Percentiles rank a stretch among this genome's conserved stretches.
Evolutionary conservation across 2,797 vertebrate genomes (phyloP).

Genomic region (Sebastes itinus): DNA sequence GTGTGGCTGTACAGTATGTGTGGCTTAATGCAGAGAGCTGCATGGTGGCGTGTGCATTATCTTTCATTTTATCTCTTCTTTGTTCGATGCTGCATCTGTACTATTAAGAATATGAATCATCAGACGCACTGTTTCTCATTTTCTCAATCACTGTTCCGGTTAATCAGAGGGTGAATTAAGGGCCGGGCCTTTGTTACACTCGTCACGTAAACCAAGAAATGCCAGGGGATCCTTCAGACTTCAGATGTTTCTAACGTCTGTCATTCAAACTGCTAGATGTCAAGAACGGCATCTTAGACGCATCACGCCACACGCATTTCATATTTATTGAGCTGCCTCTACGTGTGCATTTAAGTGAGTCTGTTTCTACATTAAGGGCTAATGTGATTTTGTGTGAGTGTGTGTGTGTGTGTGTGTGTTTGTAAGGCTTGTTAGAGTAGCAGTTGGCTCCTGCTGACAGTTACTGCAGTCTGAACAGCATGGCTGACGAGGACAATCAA

Average conservation of each 20-base stretch:
- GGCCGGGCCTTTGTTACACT: neutral
- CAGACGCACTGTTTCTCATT: neutral
- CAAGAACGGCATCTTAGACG: neutral
- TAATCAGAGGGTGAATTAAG: neutral
- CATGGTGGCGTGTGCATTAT: neutral
- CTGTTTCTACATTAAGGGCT: slow-evolving; percentile 17
- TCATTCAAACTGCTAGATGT: slow-evolving; percentile 47
- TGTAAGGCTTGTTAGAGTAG: slow-evolving; percentile 67
- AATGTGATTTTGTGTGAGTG: slow-evolving; percentile 9
- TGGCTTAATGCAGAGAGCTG: neutral
- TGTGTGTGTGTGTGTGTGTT: slow-evolving; percentile 12
- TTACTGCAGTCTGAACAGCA: slow-evolving; percentile 72
- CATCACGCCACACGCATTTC: neutral
- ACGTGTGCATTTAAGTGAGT: neutral
- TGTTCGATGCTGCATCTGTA: neutral
- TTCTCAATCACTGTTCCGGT: neutral
- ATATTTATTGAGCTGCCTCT: neutral
- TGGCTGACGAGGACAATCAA: slow-evolving; percentile 77
- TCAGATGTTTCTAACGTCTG: slow-evolving; percentile 20
- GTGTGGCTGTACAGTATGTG: neutral
- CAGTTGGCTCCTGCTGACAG: slow-evolving; percentile 75
- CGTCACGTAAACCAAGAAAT: slow-evolving; percentile 14
- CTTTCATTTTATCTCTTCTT: neutral
- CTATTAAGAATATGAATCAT: neutral
- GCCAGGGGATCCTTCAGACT: slow-evolving; percentile 10